Conservation (phyloP, 2,113 vertebrate genomes). For the Trematomus loennbergii region DNA sequence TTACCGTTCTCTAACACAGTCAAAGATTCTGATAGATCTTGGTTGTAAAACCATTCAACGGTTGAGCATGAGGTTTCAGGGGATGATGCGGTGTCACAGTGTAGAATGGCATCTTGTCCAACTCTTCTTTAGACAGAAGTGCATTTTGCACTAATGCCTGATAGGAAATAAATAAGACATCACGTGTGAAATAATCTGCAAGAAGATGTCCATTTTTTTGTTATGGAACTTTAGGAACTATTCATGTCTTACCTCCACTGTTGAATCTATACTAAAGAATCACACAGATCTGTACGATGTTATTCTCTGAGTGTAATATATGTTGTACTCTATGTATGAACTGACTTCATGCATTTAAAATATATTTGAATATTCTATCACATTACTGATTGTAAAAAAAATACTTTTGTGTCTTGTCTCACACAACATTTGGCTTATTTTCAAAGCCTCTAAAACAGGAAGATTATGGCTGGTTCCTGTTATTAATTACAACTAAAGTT, state of each 20-base stretch:
- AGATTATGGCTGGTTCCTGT: too few species aligned
- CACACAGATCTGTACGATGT: not conserved
- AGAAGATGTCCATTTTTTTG: not conserved
- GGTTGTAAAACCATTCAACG: not conserved
- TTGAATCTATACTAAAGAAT: not conserved
- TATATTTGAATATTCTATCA: too few species aligned
- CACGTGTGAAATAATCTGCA: not conserved
- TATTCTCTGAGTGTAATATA: not conserved
- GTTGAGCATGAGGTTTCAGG: not conserved
- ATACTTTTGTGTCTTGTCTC: too few species aligned
- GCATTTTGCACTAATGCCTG: accelerated
- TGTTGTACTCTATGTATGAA: too few species aligned
- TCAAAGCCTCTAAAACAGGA: too few species aligned
- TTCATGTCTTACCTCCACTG: not conserved
- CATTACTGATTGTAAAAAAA: too few species aligned
- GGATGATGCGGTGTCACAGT: not conserved
- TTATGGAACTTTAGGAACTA: not conserved
- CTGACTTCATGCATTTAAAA: too few species aligned
- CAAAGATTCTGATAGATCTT: accelerated
- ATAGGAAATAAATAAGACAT: slow-evolving; percentile 9
- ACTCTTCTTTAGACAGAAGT: not conserved
- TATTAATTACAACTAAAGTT: not conserved
- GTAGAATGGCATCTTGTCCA: slow-evolving; percentile 8
- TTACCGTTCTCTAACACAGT: accelerated
- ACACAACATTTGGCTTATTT: too few species aligned